Conservation (phyloP, 2,113 vertebrate genomes). For the rabbit (Oryctolagus cuniculus) region mOryCun1.1 NC_091435.1:69756501-69757000, state of each 20-base stretch:
- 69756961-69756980: conserved; percentile 38
- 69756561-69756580: conserved; percentile 33
- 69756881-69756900: not conserved
- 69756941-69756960: conserved; percentile 41
- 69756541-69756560: not conserved
- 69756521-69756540: not conserved
- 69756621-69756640: not conserved
- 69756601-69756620: conserved; percentile 19
- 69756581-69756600: conserved; percentile 34
- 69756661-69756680: conserved; percentile 12
- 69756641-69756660: conserved; percentile 12
- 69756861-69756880: not conserved
- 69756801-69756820: conserved; percentile 32
- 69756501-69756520: conserved; percentile 25
- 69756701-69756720: not conserved
- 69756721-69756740: not conserved
- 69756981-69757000: not conserved
- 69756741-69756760: conserved; percentile 42
- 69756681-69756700: not conserved
- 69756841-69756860: not conserved
- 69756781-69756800: not conserved
- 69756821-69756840: not conserved
- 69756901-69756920: not conserved
- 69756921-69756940: not conserved
- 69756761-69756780: not conserved